phyloP scores from a whole-genome alignment of 2,797 vertebrate genomes.

The Acestrorhynchus altus region DNA sequence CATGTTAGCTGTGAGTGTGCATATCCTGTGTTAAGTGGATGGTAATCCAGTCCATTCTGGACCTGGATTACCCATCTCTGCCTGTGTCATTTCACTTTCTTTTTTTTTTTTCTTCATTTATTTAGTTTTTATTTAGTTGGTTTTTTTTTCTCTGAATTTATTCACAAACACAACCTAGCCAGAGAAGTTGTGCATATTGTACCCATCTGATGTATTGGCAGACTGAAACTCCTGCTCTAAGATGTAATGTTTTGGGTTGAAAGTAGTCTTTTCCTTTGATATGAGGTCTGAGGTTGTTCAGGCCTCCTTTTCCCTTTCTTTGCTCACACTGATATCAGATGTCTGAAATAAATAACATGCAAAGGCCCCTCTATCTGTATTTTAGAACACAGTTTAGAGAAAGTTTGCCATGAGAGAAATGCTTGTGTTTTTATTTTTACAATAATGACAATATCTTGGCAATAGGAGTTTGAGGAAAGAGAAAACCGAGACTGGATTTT shows the following conservation, averaged over 20 bases:
- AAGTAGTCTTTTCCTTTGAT: slow-evolving; percentile 44
- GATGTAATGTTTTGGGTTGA: slow-evolving; percentile 14
- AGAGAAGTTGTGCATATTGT: slow-evolving; percentile 35
- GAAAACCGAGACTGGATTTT: slow-evolving; percentile 19
- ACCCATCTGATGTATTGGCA: slow-evolving; percentile 27
- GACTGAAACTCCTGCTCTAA: slow-evolving; percentile 15
- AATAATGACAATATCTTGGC: slow-evolving; percentile 15
- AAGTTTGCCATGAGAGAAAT: slow-evolving; percentile 10
- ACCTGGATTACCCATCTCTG: too few species aligned
- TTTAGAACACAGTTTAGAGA: not conserved
- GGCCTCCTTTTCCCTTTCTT: slow-evolving; percentile 1
- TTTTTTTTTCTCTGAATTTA: slow-evolving; percentile 17
- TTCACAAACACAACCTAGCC: slow-evolving; percentile 18
- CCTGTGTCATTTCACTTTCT: not conserved
- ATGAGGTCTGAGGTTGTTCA: slow-evolving; percentile 16
- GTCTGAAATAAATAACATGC: not conserved
- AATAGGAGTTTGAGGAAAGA: not conserved
- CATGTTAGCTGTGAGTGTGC: slow-evolving; percentile 22
- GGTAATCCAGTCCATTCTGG: too few species aligned
- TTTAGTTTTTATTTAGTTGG: not conserved
- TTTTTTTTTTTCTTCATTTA: slow-evolving; percentile 1
- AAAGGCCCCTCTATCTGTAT: slow-evolving; percentile 29
- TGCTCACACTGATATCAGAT: not conserved
- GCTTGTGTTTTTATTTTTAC: slow-evolving; percentile 9
- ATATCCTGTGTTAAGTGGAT: slow-evolving; percentile 20